phyloP scores from a whole-genome alignment of 1,140 invertebrate genomes.

The Heliconius congener region DNA sequence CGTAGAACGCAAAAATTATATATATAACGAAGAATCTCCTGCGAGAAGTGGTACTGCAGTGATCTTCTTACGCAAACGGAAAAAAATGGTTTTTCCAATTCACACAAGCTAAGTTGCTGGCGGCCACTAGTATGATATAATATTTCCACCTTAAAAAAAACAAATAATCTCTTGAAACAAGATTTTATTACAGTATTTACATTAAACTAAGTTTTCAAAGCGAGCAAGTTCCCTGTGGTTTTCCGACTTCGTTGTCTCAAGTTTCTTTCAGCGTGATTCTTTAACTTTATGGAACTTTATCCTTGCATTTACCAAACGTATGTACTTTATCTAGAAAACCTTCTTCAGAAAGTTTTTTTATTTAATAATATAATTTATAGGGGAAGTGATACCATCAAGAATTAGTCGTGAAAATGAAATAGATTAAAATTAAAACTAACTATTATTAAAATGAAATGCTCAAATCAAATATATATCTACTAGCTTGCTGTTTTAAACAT shows the following conservation, averaged over 20 bases:
- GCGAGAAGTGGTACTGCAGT: no score
- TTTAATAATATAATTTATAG: not conserved
- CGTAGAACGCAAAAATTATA: no score
- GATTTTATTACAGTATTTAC: conserved; percentile 9
- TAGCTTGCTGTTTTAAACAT: no score
- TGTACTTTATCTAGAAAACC: not conserved
- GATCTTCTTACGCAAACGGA: no score
- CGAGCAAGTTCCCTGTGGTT: not conserved
- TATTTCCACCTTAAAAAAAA: not conserved
- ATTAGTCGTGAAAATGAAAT: not conserved
- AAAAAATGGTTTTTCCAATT: no score
- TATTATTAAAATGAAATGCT: no score
- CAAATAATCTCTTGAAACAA: conserved; percentile 1
- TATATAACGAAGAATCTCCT: no score
- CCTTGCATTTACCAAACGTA: conserved; percentile 5
- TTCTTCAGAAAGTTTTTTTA: not conserved
- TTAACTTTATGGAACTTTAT: conserved; percentile 5
- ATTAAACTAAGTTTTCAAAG: conserved; percentile 5
- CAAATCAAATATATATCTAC: no score
- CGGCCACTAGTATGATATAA: not conserved
- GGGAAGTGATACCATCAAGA: not conserved
- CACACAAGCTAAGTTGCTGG: not conserved
- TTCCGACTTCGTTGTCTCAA: conserved; percentile 7
- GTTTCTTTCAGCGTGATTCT: conserved; percentile 7
- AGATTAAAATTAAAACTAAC: no score